A percentile compares a stretch with the other conserved stretches of the same genome.
Evolutionary conservation across 2,797 vertebrate genomes (phyloP).

Genomic region (Pristis pectinata): DNA sequence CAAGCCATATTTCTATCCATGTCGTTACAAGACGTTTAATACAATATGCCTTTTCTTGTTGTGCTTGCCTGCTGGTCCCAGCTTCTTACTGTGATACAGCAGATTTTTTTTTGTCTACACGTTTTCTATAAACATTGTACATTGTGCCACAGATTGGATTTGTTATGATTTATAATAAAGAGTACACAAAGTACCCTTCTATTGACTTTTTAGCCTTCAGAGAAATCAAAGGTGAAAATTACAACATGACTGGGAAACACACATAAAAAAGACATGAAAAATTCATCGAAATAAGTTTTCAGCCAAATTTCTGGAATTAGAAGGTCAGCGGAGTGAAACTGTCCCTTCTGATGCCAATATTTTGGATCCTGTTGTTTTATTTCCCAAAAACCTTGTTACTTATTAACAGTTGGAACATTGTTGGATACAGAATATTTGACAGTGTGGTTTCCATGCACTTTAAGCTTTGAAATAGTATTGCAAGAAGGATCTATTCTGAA

Average conservation of each 20-base stretch:
- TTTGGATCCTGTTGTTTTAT: background rate
- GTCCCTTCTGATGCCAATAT: constrained; percentile 14
- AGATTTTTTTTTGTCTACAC: background rate
- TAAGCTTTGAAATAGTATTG: background rate
- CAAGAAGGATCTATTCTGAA: background rate
- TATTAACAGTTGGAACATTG: background rate
- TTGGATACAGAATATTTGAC: background rate
- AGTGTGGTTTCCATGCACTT: background rate
- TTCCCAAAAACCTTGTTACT: background rate
- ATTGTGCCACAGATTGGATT: background rate
- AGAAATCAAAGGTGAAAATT: constrained; percentile 30
- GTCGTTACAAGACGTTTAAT: too few relatives aligned
- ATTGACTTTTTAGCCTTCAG: background rate
- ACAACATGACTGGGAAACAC: background rate
- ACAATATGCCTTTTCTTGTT: background rate
- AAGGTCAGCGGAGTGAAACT: background rate
- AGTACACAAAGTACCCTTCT: constrained; percentile 9
- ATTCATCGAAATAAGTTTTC: constrained; percentile 10
- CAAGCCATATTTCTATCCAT: too few relatives aligned
- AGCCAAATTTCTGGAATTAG: background rate
- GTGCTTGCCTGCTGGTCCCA: background rate
- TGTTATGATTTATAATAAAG: background rate
- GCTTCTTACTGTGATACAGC: background rate
- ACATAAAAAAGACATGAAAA: background rate
- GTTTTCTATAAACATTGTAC: background rate